Conservation (phyloP, 2,888 invertebrate species). For the Leuctra nigra region DNA sequence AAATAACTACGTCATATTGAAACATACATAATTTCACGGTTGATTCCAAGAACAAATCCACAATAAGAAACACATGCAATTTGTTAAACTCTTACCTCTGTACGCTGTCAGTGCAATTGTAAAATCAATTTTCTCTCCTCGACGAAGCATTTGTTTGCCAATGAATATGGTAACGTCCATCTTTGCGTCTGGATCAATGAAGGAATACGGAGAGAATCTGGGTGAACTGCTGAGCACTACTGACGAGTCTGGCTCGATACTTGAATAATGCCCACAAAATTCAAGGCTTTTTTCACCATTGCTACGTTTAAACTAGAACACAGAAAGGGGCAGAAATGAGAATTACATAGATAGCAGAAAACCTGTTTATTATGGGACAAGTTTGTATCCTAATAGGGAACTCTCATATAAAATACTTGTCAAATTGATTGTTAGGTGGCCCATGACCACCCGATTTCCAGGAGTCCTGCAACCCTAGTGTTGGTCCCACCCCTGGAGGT, state of each 20-base stretch:
- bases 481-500: too few species aligned
- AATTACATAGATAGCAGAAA: too few species aligned
- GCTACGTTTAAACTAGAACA: too few species aligned
- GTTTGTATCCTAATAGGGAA: too few species aligned
- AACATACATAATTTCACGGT: conserved; percentile 6
- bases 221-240: too few species aligned
- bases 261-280: background rate
- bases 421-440: too few species aligned
- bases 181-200: conserved; percentile 35
- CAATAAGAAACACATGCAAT: background rate
- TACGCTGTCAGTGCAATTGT: conserved; percentile 44
- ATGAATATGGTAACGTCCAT: conserved; percentile 43
- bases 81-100: conserved; percentile 35
- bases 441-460: too few species aligned
- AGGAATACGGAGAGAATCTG: conserved; percentile 31
- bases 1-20: conserved; percentile 18
- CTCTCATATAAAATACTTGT: too few species aligned
- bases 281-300: background rate
- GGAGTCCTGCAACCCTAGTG: too few species aligned
- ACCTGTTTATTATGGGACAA: too few species aligned
- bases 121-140: conserved; percentile 38
- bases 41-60: background rate
- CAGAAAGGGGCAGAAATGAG: too few species aligned
- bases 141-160: conserved; percentile 35
- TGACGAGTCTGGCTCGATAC: background rate